Evolutionary conservation across 2,113 vertebrate species (phyloP).

Genomic region (Paedocypris sp.): DNA sequence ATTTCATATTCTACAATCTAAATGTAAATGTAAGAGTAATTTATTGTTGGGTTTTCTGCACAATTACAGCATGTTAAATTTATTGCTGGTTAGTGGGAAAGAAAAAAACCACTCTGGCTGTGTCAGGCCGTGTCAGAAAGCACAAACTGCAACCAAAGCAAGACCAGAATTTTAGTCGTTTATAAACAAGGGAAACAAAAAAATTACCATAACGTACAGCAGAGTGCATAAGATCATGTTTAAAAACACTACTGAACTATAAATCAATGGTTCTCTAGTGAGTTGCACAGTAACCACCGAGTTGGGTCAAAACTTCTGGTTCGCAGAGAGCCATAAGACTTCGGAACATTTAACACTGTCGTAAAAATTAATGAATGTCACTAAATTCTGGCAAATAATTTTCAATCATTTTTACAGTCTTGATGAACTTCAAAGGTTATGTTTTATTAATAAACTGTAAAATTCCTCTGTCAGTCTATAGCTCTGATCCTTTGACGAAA

Average conservation of each 20-base stretch:
- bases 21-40: constrained; percentile 39
- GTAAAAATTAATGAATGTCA: no score
- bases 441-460: no score
- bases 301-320: neutral
- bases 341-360: no score
- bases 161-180: neutral
- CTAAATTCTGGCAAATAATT: no score
- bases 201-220: neutral
- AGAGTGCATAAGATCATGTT: neutral
- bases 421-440: no score
- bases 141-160: neutral
- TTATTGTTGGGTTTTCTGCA: constrained; percentile 32
- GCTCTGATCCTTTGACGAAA: no score
- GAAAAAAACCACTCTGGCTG: neutral
- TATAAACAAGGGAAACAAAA: neutral
- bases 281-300: neutral
- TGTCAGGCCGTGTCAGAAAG: no score
- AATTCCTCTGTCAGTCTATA: no score
- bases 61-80: constrained; percentile 32
- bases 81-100: constrained; percentile 26
- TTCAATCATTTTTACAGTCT: no score
- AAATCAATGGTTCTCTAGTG: neutral
- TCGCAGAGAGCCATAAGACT: no score
- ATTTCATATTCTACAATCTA: constrained; percentile 37
- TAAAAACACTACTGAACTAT: neutral